phyloP scores from a whole-genome alignment of 2,797 vertebrate genomes.

The Catostomus latipinnis region DNA sequence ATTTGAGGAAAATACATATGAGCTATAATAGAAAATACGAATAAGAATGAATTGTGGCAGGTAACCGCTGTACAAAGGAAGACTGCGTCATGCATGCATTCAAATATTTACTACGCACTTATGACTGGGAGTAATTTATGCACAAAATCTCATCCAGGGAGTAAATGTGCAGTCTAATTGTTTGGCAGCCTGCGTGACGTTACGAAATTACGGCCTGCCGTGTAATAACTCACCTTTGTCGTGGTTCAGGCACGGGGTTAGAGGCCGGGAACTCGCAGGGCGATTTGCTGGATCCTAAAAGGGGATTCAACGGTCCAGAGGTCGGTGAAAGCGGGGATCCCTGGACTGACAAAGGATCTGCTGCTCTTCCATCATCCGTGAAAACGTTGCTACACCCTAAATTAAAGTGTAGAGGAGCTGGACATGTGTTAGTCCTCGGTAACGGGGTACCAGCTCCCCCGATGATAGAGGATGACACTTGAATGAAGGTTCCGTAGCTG shows the following conservation, averaged over 20 bases:
- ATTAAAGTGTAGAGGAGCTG: constrained; percentile 60
- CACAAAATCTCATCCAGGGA: too few relatives aligned
- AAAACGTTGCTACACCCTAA: constrained; percentile 74
- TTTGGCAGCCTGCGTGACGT: background rate
- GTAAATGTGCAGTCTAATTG: background rate
- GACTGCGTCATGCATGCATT: too few relatives aligned
- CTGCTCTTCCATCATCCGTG: constrained; percentile 64
- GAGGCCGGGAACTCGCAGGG: constrained; percentile 58
- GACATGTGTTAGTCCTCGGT: constrained; percentile 58
- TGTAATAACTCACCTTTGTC: constrained; percentile 68
- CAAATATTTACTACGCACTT: too few relatives aligned
- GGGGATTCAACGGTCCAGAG: constrained; percentile 60
- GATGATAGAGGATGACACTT: constrained; percentile 66
- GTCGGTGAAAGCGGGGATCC: constrained; percentile 62
- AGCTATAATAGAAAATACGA: background rate
- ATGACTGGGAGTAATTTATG: too few relatives aligned
- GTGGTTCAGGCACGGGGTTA: constrained; percentile 70
- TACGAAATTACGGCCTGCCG: background rate
- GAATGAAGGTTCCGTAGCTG: constrained; percentile 57
- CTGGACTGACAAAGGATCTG: constrained; percentile 67
- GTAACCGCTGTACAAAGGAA: too few relatives aligned
- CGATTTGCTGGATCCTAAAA: constrained; percentile 45
- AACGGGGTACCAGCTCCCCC: constrained; percentile 64
- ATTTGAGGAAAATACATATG: background rate
- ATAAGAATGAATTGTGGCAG: too few relatives aligned